Conservation (phyloP, 2,113 vertebrate genomes). For the Odobenus rosmarus region DNA sequence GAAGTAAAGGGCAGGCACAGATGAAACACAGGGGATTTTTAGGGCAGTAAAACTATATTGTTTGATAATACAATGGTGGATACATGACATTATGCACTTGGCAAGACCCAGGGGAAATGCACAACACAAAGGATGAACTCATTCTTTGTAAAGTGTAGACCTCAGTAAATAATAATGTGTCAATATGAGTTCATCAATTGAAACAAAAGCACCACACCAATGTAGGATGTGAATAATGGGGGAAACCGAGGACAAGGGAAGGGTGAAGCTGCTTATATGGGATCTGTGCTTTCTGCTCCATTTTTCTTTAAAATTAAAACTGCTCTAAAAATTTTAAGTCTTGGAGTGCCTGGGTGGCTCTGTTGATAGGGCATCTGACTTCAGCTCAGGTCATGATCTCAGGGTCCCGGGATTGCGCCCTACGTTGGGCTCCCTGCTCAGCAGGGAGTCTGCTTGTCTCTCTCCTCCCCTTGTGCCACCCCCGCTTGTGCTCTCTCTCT, state of each 20-base stretch:
- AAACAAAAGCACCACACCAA: background rate
- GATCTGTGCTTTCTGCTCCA: background rate
- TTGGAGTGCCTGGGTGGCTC: background rate
- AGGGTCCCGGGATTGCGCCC: background rate
- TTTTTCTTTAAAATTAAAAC: background rate
- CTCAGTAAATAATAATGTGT: background rate
- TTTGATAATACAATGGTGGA: background rate
- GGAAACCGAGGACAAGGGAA: background rate
- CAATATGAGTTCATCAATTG: background rate
- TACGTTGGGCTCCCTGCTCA: background rate
- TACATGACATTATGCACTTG: background rate
- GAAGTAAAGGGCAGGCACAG: background rate
- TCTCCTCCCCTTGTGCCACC: background rate
- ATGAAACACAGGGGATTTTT: background rate
- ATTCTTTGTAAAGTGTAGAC: background rate
- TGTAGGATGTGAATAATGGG: background rate
- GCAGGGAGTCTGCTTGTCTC: background rate
- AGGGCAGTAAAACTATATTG: background rate
- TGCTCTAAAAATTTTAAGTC: background rate
- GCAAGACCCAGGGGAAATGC: background rate
- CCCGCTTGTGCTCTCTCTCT: background rate
- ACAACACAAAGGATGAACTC: background rate
- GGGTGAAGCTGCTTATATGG: accelerated
- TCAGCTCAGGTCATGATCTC: background rate
- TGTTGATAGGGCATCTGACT: background rate